These are phyloP conservation scores for Leucania comma DNA, from an alignment of 2,888 invertebrate genomes.

Conservation along the genomic window DNA sequence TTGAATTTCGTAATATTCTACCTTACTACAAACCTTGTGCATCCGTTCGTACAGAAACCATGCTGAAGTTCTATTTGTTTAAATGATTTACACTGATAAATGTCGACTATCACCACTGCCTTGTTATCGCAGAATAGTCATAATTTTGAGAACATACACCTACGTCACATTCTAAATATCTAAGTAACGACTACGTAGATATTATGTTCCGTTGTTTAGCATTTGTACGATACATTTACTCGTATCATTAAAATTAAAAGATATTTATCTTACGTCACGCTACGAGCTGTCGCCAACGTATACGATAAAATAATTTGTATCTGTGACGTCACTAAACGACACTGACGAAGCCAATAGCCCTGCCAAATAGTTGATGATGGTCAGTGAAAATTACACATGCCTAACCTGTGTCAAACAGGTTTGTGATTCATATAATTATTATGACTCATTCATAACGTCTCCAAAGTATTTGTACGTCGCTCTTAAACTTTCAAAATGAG, in stretches of 20 bases:
- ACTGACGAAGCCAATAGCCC: conserved; percentile 34
- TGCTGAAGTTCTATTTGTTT: not conserved
- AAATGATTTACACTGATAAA: conserved; percentile 23
- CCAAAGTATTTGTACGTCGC: too few relatives aligned
- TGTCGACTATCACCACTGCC: conserved; percentile 25
- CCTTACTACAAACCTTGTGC: conserved; percentile 6
- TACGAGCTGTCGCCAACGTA: conserved; percentile 35
- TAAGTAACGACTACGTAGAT: conserved; percentile 28
- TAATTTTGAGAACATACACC: conserved; percentile 29
- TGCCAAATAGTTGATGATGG: conserved; percentile 64
- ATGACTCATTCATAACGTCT: conserved; percentile 26
- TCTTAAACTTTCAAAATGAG: not conserved
- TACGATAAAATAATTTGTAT: conserved; percentile 41
- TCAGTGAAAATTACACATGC: conserved; percentile 51
- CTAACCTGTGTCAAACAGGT: conserved; percentile 29
- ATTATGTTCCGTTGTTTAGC: conserved; percentile 33
- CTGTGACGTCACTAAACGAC: conserved; percentile 56
- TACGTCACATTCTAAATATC: conserved; percentile 20
- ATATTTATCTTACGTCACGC: conserved; percentile 44
- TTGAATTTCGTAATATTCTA: conserved; percentile 51
- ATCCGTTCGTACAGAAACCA: conserved; percentile 10
- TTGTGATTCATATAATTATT: conserved; percentile 32
- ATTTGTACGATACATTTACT: conserved; percentile 28
- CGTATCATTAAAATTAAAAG: conserved; percentile 42
- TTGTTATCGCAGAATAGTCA: conserved; percentile 30